phyloP scores from a whole-genome alignment of 2,113 vertebrate species.

The Phoxinus phoxinus region DNA sequence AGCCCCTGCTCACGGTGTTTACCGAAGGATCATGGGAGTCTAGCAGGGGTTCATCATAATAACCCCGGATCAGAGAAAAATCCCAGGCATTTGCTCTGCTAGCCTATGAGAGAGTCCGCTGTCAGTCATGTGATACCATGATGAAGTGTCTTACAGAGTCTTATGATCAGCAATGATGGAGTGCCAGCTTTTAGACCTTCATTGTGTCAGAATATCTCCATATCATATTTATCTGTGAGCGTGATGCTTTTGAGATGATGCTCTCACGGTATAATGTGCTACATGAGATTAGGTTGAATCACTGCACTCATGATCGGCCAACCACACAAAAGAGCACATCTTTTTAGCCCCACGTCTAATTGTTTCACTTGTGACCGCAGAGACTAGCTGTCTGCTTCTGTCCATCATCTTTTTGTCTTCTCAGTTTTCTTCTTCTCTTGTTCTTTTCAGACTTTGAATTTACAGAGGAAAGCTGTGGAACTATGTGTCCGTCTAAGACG shows the following conservation, averaged over 20 bases:
- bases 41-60: conserved; percentile 69
- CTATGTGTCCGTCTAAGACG: conserved; percentile 57
- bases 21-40: conserved; percentile 65
- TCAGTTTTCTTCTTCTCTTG: background rate
- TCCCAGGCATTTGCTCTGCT: conserved; percentile 58
- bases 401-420: conserved; percentile 36
- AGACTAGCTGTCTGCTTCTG: conserved; percentile 37
- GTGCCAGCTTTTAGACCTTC: background rate
- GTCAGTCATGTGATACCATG: conserved; percentile 12
- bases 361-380: conserved; percentile 49
- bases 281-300: conserved; percentile 26
- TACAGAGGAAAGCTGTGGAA: conserved; percentile 38
- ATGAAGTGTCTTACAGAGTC: conserved; percentile 12
- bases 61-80: conserved; percentile 64
- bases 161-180: background rate
- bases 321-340: conserved; percentile 35
- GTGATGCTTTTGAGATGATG: conserved; percentile 3
- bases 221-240: conserved; percentile 12
- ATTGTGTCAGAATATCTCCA: conserved; percentile 19
- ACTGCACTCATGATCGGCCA: conserved; percentile 30
- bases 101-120: conserved; percentile 39
- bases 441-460: conserved; percentile 21
- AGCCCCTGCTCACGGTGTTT: conserved; percentile 71
- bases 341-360: conserved; percentile 44
- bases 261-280: conserved; percentile 13